Percentiles rank a stretch among this genome's conserved stretches.
phyloP scores from a whole-genome alignment of 2,888 invertebrate genomes.

The Pandemis heparana region DNA sequence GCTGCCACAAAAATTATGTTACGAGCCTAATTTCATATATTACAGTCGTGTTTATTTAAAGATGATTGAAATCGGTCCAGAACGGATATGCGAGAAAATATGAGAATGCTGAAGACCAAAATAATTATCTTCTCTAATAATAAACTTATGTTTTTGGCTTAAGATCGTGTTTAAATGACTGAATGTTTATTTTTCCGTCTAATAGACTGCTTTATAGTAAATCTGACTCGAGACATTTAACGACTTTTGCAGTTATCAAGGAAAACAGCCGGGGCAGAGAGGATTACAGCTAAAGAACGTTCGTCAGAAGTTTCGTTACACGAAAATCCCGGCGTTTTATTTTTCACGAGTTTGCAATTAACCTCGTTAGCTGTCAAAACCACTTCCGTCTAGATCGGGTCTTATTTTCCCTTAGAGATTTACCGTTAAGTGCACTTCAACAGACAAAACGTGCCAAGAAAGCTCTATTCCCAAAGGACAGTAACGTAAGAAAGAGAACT shows the following conservation, averaged over 20 bases:
- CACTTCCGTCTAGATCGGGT: conserved; percentile 29
- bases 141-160: conserved; percentile 34
- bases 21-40: conserved; percentile 31
- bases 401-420: conserved; percentile 31
- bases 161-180: conserved; percentile 21
- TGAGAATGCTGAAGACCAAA: conserved; percentile 34
- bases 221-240: background rate
- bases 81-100: conserved; percentile 35
- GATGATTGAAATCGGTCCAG: conserved; percentile 34
- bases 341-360: conserved; percentile 1
- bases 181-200: conserved; percentile 18
- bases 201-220: background rate
- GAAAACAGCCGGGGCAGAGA: background rate
- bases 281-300: background rate
- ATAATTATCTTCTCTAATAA: conserved; percentile 31
- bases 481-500: conserved; percentile 29
- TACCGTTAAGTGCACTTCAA: conserved; percentile 40
- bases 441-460: conserved; percentile 33
- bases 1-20: conserved; percentile 40
- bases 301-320: background rate
- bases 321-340: background rate
- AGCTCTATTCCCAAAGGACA: conserved; percentile 22
- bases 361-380: conserved; percentile 22
- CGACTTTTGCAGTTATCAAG: conserved; percentile 12
- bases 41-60: conserved; percentile 33